Evolutionary conservation across 2,113 vertebrate genomes (phyloP), one percentile per base, ranked within the genome.

Genomic region (Stigmatopora argus): DNA sequence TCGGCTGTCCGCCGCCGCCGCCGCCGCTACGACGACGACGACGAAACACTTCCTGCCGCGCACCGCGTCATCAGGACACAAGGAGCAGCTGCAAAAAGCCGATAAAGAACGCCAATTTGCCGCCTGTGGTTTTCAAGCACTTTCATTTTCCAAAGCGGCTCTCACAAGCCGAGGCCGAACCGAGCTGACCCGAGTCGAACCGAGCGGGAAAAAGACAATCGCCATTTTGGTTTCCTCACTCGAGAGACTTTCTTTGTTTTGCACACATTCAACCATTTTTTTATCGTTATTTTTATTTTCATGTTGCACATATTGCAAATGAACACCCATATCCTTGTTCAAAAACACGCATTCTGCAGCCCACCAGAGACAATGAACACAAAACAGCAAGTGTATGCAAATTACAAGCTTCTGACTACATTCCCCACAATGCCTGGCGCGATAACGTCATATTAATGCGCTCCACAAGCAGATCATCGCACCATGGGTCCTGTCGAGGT

Each of bases 41-140:
- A 56, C 23, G 12, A 56, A 80, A 78, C 69, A 89, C 89, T 90
- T 91, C 88, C 90, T 90, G 77, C 85, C 79, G 70, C 66, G 78
- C 74, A 61, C 67, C 79, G 86, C 86, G 77, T 84, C 80, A 83
- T 73, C 66, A 62, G 41, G 21, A 41, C 60, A n/a, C 23, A n/a
- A 61, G 34, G 38, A 23, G 10, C 3, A 53, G 19, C 51, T 23
- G 51, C 10, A 53, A 53, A 31, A 23, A 53, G 11, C 11, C 3
- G 51, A 53, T 4, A 53, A 53, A 53, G 19, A 9, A 53, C 4
- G 51, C 51, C 11, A 23, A 23, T 53, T 53, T 48, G 46, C 14
- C 46, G 46, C 15, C 11, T 48, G 46, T 48, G 26, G 23, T 15
- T 14, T 8, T 31, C 4, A 56, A 56, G 53, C 13, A 56, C 26